Conservation (phyloP, 2,113 vertebrate genomes). For the Zosterops hypoxanthus region DNA sequence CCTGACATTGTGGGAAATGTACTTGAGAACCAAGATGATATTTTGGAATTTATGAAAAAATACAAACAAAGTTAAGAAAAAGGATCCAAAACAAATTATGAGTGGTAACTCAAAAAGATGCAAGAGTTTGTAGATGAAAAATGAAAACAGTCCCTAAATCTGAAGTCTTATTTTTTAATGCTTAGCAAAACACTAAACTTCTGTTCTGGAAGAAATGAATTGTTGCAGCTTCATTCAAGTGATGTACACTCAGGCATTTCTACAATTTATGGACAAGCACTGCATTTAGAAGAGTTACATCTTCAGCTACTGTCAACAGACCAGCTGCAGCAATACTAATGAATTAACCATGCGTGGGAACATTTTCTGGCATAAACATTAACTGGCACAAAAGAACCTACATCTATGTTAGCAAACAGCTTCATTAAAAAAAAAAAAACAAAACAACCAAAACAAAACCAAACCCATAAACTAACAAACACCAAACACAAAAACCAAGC, state of each 20-base stretch:
- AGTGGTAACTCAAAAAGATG: not conserved
- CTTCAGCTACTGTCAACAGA: not conserved
- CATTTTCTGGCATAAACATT: not conserved
- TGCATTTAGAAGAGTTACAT: not conserved
- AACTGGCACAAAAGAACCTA: not conserved
- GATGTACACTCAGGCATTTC: not conserved
- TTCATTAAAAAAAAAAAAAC: not conserved
- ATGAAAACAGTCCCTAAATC: not conserved
- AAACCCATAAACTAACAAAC: not conserved
- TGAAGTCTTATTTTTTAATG: not conserved
- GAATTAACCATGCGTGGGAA: not conserved
- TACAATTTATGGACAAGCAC: not conserved
- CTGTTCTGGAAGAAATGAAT: not conserved
- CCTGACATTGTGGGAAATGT: not conserved
- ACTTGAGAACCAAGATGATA: not conserved
- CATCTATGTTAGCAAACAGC: not conserved
- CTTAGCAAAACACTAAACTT: not conserved
- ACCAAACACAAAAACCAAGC: not conserved
- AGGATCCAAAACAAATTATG: not conserved
- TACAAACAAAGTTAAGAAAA: not conserved
- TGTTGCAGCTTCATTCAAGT: not conserved
- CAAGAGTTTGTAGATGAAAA: not conserved
- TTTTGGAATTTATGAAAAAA: not conserved
- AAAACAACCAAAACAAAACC: not conserved
- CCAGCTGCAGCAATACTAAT: not conserved